These are phyloP conservation scores for Burhinus bistriatus DNA, from an alignment of 2,113 vertebrate genomes.

Conservation along the genomic window DNA sequence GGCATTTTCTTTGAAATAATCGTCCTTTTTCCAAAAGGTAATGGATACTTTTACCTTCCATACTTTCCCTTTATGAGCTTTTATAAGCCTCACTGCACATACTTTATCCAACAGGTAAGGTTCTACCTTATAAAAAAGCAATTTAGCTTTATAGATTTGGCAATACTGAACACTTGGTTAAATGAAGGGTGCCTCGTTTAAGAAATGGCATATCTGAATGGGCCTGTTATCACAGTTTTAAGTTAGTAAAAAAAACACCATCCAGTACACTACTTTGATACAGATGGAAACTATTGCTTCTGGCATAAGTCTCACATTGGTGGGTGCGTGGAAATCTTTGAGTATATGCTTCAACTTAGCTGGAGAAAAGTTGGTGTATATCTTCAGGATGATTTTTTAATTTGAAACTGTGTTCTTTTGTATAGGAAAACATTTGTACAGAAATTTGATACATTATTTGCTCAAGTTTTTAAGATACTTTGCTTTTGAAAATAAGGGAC, in stretches of 20 bases:
- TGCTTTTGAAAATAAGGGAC: conserved; percentile 15
- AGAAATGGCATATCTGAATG: conserved; percentile 43
- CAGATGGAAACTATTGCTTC: neutral
- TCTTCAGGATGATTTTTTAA: neutral
- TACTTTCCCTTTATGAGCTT: conserved; percentile 58
- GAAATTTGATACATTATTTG: neutral
- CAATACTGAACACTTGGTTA: conserved; percentile 38
- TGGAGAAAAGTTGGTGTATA: neutral
- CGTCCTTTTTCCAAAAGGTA: conserved; percentile 61
- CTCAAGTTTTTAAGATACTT: neutral
- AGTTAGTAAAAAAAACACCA: neutral
- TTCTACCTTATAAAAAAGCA: conserved; percentile 64
- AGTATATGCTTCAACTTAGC: neutral
- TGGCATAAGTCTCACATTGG: neutral
- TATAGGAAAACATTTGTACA: conserved; percentile 19
- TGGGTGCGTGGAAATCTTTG: neutral
- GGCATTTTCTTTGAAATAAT: conserved; percentile 64
- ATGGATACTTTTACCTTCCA: conserved; percentile 52
- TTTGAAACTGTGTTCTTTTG: neutral
- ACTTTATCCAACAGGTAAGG: conserved; percentile 65
- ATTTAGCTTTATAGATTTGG: conserved; percentile 65
- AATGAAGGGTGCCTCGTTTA: conserved; percentile 44
- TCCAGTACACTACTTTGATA: neutral
- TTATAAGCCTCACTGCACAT: conserved; percentile 66
- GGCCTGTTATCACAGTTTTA: conserved; percentile 15